These are phyloP conservation scores for Euzophera pinguis DNA, from an alignment of 2,888 invertebrate genomes.

Conservation along the genomic window DNA sequence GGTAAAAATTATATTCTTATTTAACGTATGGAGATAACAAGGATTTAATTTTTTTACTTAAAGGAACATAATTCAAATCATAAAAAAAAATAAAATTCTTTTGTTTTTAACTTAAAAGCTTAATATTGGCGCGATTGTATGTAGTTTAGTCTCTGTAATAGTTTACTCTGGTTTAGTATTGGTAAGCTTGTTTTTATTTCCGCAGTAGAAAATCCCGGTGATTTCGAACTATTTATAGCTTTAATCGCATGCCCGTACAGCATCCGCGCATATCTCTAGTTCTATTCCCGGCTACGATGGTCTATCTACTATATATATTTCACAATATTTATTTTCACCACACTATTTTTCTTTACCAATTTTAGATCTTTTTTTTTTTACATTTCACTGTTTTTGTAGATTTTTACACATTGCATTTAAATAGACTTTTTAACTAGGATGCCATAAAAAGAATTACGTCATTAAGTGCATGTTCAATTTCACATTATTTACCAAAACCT, in stretches of 20 bases:
- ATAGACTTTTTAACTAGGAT: too few relatives aligned
- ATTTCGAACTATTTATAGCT: slow-evolving; percentile 7
- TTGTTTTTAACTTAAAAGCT: too few relatives aligned
- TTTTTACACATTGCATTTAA: too few relatives aligned
- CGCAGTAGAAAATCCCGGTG: neutral
- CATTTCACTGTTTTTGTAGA: neutral
- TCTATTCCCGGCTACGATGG: neutral
- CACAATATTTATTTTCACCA: neutral
- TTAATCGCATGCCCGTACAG: slow-evolving; percentile 1
- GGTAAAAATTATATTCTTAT: too few relatives aligned
- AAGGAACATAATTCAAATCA: too few relatives aligned
- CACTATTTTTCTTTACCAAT: neutral
- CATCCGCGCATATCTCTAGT: neutral
- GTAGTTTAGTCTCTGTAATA: neutral
- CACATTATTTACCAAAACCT: too few relatives aligned
- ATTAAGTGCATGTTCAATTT: too few relatives aligned
- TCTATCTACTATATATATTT: neutral
- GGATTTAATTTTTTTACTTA: too few relatives aligned
- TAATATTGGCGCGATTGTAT: neutral
- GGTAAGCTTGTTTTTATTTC: neutral
- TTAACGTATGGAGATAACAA: too few relatives aligned
- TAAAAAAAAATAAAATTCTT: too few relatives aligned
- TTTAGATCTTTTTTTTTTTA: neutral
- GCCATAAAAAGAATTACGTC: too few relatives aligned
- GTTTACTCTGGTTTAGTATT: neutral